phyloP scores from a whole-genome alignment of 2,797 vertebrate species.

The Leptoclinus maculatus region DNA sequence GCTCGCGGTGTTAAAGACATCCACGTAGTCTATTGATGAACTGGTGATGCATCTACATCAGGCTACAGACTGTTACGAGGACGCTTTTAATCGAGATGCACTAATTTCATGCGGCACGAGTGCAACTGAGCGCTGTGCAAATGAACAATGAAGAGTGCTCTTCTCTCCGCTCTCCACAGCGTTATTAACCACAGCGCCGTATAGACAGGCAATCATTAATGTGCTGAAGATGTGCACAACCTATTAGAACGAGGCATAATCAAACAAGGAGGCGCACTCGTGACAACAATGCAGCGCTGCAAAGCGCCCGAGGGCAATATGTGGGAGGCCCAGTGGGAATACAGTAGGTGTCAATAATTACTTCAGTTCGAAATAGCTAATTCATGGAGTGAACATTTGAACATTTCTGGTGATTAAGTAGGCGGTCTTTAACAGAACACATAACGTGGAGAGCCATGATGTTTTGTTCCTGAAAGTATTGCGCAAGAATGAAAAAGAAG shows the following conservation, averaged over 20 bases:
- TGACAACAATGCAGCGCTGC: constrained; percentile 47
- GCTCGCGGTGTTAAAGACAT: background rate
- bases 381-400: constrained; percentile 1
- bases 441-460: background rate
- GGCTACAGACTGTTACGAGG: background rate
- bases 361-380: constrained; percentile 50
- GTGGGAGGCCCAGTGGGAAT: constrained; percentile 70
- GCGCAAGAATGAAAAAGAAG: background rate
- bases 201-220: constrained; percentile 1
- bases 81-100: background rate
- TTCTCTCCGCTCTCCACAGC: background rate
- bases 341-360: constrained; percentile 63
- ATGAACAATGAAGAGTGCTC: background rate
- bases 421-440: background rate
- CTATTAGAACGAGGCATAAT: constrained; percentile 36
- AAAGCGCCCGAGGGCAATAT: constrained; percentile 37
- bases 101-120: background rate
- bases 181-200: background rate
- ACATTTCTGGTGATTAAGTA: constrained; percentile 9
- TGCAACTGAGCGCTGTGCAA: background rate
- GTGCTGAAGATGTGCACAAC: constrained; percentile 35
- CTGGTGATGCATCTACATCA: background rate
- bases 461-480: background rate
- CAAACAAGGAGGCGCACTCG: background rate
- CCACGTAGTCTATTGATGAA: background rate